Evolutionary conservation across 2,113 vertebrate species (phyloP), one percentile per base, ranked within the genome.

Genomic region (Menura novaehollandiae): DNA sequence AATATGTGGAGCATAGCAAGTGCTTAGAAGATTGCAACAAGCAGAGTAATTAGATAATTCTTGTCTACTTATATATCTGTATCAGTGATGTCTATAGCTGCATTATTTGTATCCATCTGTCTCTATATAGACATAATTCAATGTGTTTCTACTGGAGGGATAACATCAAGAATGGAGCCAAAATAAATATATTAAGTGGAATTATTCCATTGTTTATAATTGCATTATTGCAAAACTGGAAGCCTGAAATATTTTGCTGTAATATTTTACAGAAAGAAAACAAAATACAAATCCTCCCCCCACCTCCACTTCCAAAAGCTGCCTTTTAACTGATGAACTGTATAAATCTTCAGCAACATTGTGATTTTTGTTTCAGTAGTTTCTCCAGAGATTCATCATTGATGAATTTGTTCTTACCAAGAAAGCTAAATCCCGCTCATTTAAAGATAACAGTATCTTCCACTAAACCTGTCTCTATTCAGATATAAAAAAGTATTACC

Each of bases 391-490:
- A 98, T 96, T 97, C 96, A 97, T 98, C 98, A 98, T 80, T 98
- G 98, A 98, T 98, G 98, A 98, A 98, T 98, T 96, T 98, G 96
- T 98, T 98, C 98, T 98, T 94, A 97, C 90, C 92, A 97, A 97
- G 98, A 97, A 97, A 95, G 88, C 97, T 97, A 98, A 98, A 98
- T 98, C 98, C 97, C 95, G 90, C 94, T 97, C 97, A 97, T 97
- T 97, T 97, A 96, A 96, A 98, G 98, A 97, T 97, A 98, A 98
- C 97, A 89, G 89, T 97, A 97, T 98, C 97, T 98, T 95, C 96
- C 95, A 97, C 96, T 97, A 97, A 98, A 98, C 98, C 97, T 95
- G 96, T 97, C 97, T 98, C 94, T 78, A 95, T 95, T 94, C 95
- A 97, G 97, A 98, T 98, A 97, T 93, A 98, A 98, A 98, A 95